Percentiles rank a stretch among this genome's conserved stretches.
Evolutionary conservation across 2,797 vertebrate genomes (phyloP).

Genomic region (Silurus aristotelis): DNA sequence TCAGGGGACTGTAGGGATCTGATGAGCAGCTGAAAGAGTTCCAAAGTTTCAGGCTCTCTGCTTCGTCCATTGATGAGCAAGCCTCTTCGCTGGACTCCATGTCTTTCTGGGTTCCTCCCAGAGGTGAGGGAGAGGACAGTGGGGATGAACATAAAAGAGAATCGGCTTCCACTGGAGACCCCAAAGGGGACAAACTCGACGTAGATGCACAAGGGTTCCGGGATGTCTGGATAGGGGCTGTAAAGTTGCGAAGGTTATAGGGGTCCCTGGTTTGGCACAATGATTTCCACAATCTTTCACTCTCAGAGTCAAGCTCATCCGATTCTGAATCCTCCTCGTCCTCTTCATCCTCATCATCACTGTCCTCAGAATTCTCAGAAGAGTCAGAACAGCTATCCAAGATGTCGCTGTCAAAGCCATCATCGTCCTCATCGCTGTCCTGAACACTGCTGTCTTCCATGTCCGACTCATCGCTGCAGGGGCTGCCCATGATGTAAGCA

Average conservation of each 20-base stretch:
- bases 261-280: conserved; percentile 81
- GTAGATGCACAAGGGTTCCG: conserved; percentile 37
- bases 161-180: conserved; percentile 47
- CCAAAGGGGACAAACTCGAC: conserved; percentile 59
- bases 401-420: conserved; percentile 87
- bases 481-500: conserved; percentile 90
- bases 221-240: conserved; percentile 76
- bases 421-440: conserved; percentile 73
- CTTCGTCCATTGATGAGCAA: conserved; percentile 82
- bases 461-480: conserved; percentile 77
- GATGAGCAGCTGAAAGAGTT: conserved; percentile 81
- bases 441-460: conserved; percentile 64
- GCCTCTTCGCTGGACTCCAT: conserved; percentile 68
- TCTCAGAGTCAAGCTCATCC: conserved; percentile 65
- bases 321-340: conserved; percentile 53
- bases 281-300: conserved; percentile 79
- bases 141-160: conserved; percentile 35
- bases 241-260: conserved; percentile 88
- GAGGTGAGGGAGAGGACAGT: conserved; percentile 54
- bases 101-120: conserved; percentile 34
- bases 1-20: conserved; percentile 88
- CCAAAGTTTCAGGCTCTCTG: conserved; percentile 82
- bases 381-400: conserved; percentile 70
- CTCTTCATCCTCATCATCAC: conserved; percentile 58
- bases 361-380: conserved; percentile 52